Base-by-base conservation (phyloP, 2,113 vertebrate species). In the Orthochromis indermauri region DNA sequence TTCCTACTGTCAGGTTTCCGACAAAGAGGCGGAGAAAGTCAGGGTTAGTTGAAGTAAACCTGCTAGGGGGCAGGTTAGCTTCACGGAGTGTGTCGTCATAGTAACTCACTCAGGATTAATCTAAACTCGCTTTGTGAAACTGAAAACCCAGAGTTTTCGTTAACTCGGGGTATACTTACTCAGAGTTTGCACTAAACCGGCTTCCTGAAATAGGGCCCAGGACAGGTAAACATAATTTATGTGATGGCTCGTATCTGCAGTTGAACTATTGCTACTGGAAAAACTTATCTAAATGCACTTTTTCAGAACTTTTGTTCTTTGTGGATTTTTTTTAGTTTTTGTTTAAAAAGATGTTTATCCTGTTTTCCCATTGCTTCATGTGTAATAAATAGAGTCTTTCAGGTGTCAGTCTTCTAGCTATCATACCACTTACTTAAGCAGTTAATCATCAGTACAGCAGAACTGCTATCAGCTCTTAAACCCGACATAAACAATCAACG, bases 191-290 rank as follows among this genome's bases (percentile, higher is more conserved):
- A n/a, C n/a, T n/a, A n/a, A n/a, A n/a, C n/a, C n/a, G n/a, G n/a
- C n/a, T n/a, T n/a, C n/a, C n/a, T n/a, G n/a, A n/a, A n/a, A n/a
- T n/a, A n/a, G n/a, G n/a, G n/a, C n/a, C n/a, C n/a, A n/a, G n/a
- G n/a, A 87, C 54, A 86, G 80, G 73, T 68, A 85, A 76, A 86
- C 31, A 24, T 83, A 83, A 87, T 85, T 76, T 85, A 81, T 87
- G 24, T 73, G 53, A 63, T 87, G 82, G 26, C 31, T 57, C 7
- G 26, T 83, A 89, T 86, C 82, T 68, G 59, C 35, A 59, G 57
- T 49, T 83, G 82, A 89, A 89, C 63, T 87, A 61, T 90, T 66
- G 84, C 89, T 71, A 10, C 7, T 61, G 68, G 37, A 82, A 24
- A 81, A 83, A 81, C 28, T 33, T 19, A 68, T 90, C 11, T 31